Base-by-base conservation (phyloP, 2,888 invertebrate genomes). In the Harpalus rufipes region DNA sequence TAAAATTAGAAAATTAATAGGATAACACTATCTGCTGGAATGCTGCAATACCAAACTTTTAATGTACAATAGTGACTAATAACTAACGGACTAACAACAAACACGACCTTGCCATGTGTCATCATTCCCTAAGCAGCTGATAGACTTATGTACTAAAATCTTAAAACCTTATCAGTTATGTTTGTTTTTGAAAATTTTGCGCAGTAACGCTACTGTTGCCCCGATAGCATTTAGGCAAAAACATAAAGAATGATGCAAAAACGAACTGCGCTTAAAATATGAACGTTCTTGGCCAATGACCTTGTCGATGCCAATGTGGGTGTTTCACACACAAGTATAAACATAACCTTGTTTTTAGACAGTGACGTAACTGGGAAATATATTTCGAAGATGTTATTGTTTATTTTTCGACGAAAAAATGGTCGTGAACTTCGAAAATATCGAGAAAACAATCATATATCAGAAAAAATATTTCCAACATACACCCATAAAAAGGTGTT, bases 281-380 rank as follows among this genome's bases (percentile, higher is more conserved):
- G n/a, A 68, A 74, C 10, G 78, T 59, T 78, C 39, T 80, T 81
- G 81, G 81, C 56, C 81, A 72, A 58, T 58, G 58, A 81, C 81
- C 81, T 81, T 81, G 72, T 81, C 65, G 56, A 68, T 68, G 81
- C 51, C 81, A 81, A 58, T 25, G 81, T 68, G 72, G 68, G 72
- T 72, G 80, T 61, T 61, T 58, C 18, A 79, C 32, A 79, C 51
- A 32, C 61, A 59, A 18, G 41, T n/a, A 59, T 81, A 81, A 81
- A 81, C 72, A 81, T 81, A 81, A 81, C 81, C 81, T 81, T 81
- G 81, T 25, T 68, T 51, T 41, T 61, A 39, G n/a, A 4, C 80
- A 80, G 41, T 61, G 80, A 80, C 72, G 72, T 68, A 68, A 68
- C 68, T 16, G 59, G 8, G 5, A 39, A 68, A 68, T 21, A 63